Evolutionary conservation across 2,113 vertebrate genomes (phyloP).

Genomic region (Gavia stellata): DNA sequence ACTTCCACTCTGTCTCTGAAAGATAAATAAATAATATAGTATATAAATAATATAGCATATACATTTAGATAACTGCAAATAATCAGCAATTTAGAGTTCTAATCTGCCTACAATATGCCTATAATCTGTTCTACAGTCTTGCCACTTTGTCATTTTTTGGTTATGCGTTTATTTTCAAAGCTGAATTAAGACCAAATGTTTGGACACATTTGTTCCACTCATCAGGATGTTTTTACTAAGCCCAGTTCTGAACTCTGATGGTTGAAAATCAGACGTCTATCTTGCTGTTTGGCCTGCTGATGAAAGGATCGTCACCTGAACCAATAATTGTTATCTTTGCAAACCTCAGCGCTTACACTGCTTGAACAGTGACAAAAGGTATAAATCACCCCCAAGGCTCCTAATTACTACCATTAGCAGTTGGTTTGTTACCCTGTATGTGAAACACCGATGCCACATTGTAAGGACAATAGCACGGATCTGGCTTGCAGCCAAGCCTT

Average conservation of each 20-base stretch:
- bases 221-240: neutral
- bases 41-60: neutral
- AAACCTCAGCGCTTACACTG: conserved; percentile 10
- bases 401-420: conserved; percentile 64
- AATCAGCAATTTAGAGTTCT: neutral
- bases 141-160: neutral
- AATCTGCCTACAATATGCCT: no score
- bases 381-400: conserved; percentile 59
- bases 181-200: neutral
- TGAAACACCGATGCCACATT: neutral
- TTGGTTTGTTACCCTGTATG: conserved; percentile 29
- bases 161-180: neutral
- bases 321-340: conserved; percentile 62
- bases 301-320: conserved; percentile 32
- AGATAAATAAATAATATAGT: neutral
- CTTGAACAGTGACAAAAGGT: conserved; percentile 57
- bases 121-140: neutral
- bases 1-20: neutral
- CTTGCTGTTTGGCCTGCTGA: neutral
- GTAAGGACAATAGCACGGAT: neutral
- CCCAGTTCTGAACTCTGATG: neutral
- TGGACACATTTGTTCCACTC: neutral
- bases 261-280: neutral
- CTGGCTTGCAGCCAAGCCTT: conserved; percentile 34
- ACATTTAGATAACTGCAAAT: neutral